Base-by-base conservation (phyloP, 2,113 vertebrate genomes). In the Psephotus haematonotus region DNA sequence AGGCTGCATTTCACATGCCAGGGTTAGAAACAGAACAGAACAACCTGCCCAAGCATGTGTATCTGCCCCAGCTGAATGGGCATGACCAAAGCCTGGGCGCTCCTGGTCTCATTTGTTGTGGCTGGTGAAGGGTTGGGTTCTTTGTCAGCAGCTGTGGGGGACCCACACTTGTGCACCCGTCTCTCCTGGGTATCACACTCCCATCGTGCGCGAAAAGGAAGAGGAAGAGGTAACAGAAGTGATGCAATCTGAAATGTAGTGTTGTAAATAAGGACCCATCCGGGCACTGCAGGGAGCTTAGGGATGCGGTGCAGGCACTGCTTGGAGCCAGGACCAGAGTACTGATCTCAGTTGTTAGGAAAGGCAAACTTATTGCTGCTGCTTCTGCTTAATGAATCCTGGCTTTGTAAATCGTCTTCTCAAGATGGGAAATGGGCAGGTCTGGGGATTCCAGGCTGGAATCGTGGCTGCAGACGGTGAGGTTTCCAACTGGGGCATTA, bases 1-100 rank as follows among this genome's bases (percentile, higher is more conserved):
- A 1, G 60, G 44, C 60, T 35, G 49, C n/a, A 6, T 41, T 18
- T 59, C 76, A 4, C 31, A 4, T 12, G 3, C 46, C 69, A 31
- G 81, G 13, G 46, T 7, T 60, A 46, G 81, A 75, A 74, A 33
- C 13, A 3, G 79, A 43, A 57, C 28, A 49, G 52, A 55, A 27
- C 3, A 62, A 17, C 17, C 25, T n/a, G 9, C 37, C 28, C 10
- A 0, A 1, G 50, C 7, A 4, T 0, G 10, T 18, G 35, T 29
- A 35, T 35, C 41, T 25, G 6, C 43, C 65, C 50, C 50, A 11
- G 46, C 7, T 20, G 15, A 77, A 7, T 0, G 3, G 72, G 41
- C 72, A 50, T 1, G 0, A 25, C 41, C 59, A 16, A 29, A 6
- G 65, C 50, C 60, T 1, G 2, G 17, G 41, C 4, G 13, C 55